Conservation (phyloP, 2,797 vertebrate genomes). For the Muscicapa striata region DNA sequence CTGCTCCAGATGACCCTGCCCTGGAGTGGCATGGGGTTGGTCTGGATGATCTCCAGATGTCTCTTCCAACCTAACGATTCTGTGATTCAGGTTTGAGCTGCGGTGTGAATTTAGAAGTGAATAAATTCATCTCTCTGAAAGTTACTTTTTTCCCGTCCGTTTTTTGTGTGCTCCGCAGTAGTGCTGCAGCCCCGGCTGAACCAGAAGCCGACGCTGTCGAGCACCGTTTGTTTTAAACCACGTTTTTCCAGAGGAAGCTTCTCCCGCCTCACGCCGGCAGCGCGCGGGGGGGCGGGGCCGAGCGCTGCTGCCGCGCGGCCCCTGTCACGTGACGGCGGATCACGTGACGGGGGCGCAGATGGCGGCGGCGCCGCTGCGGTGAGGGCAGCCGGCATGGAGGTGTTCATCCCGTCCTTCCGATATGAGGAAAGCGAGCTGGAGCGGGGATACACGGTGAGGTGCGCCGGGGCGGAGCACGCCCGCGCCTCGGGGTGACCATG, state of each 20-base stretch:
- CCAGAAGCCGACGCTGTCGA: too few species aligned
- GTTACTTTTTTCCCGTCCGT: rapidly evolving
- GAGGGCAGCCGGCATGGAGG: constrained; percentile 66
- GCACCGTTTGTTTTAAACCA: rapidly evolving
- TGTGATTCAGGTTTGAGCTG: not conserved
- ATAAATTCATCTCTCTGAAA: too few species aligned
- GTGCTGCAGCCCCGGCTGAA: not conserved
- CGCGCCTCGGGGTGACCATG: not conserved
- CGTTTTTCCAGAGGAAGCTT: rapidly evolving
- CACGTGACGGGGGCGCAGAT: not conserved
- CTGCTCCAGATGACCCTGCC: not conserved
- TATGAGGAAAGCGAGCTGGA: constrained; percentile 90
- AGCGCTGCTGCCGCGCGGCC: too few species aligned
- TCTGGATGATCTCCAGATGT: not conserved
- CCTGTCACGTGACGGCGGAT: rapidly evolving
- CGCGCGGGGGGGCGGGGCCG: too few species aligned
- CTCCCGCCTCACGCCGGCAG: not conserved
- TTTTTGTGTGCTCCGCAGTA: not conserved
- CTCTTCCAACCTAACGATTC: not conserved
- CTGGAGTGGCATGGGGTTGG: not conserved
- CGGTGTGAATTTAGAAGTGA: rapidly evolving
- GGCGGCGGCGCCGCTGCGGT: not conserved
- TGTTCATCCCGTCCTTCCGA: constrained; percentile 93
- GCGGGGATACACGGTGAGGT: constrained; percentile 93
- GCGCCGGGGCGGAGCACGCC: not conserved